These are phyloP conservation scores for Zaprionus taronus DNA, from an alignment of 1,140 invertebrate species.

Conservation along the genomic window DNA sequence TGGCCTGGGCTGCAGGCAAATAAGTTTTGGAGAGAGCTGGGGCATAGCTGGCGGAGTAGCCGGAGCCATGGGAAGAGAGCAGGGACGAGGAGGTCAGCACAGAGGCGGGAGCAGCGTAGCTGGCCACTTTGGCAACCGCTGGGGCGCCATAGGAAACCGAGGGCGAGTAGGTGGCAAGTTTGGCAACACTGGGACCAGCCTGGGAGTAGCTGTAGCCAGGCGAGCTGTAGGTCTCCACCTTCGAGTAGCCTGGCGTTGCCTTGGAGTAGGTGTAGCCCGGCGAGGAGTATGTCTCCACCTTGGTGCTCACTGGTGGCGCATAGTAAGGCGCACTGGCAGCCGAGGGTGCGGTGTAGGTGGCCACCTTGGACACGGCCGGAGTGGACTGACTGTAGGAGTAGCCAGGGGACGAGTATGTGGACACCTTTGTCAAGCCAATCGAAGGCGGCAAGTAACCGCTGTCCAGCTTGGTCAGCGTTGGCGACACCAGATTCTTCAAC, in stretches of 20 bases:
- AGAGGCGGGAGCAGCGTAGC: constrained; percentile 49
- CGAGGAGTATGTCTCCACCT: constrained; percentile 67
- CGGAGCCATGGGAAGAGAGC: constrained; percentile 55
- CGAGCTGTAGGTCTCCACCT: constrained; percentile 71
- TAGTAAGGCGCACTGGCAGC: constrained; percentile 51
- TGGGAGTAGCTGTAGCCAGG: constrained; percentile 58
- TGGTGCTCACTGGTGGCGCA: constrained; percentile 60
- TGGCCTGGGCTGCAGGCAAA: constrained; percentile 52
- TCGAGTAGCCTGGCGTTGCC: constrained; percentile 70
- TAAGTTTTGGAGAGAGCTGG: constrained; percentile 63
- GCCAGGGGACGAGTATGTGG: constrained; percentile 65
- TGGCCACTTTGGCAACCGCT: constrained; percentile 51
- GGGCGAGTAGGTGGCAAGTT: constrained; percentile 68
- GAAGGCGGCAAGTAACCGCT: constrained; percentile 56
- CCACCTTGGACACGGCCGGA: constrained; percentile 62
- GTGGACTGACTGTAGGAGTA: constrained; percentile 61
- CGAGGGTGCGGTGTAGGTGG: constrained; percentile 57
- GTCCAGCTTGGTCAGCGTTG: constrained; percentile 56
- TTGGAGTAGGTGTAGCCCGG: constrained; percentile 67
- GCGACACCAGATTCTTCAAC: constrained; percentile 73
- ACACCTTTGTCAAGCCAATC: constrained; percentile 50
- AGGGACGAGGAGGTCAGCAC: constrained; percentile 51
- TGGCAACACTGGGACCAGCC: constrained; percentile 41
- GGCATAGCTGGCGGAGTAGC: constrained; percentile 62
- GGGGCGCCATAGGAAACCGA: constrained; percentile 58